Evolutionary conservation across 2,113 vertebrate species (phyloP).

Genomic region (Megalops atlanticus): DNA sequence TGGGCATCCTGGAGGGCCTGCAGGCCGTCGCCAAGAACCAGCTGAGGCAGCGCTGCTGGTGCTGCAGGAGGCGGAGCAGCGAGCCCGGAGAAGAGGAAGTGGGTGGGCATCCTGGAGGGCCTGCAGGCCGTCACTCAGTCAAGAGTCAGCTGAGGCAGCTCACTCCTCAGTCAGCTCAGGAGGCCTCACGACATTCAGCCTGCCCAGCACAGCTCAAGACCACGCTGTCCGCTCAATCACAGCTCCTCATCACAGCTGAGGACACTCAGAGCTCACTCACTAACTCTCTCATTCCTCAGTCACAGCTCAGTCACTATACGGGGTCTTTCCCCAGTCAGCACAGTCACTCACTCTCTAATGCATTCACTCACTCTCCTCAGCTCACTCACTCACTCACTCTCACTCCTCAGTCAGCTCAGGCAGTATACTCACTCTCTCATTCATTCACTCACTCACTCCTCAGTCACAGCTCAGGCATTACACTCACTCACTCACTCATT

Average conservation of each 20-base stretch:
- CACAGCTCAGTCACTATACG: not conserved
- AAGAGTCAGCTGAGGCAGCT: constrained; percentile 98
- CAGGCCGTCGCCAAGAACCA: constrained; percentile 98
- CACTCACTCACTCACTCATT: no score
- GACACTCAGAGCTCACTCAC: no score
- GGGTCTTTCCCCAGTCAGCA: not conserved
- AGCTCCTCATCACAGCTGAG: no score
- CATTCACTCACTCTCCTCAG: no score
- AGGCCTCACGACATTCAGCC: constrained; percentile 96
- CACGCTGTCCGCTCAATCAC: constrained; percentile 91
- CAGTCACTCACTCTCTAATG: no score
- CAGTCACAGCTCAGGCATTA: no score
- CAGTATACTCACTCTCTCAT: no score
- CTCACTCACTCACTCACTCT: no score
- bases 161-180: no score
- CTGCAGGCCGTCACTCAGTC: constrained; percentile 92
- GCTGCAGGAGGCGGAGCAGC: constrained; percentile 89
- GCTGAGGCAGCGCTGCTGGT: constrained; percentile 94
- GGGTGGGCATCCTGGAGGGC: constrained; percentile 91
- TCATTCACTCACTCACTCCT: no score
- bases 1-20: constrained; percentile 88
- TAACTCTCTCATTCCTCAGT: not conserved
- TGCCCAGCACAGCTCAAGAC: constrained; percentile 98
- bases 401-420: no score
- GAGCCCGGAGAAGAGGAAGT: constrained; percentile 94